Conservation (phyloP, 2,888 invertebrate species). For the Eupithecia vulgata region DNA sequence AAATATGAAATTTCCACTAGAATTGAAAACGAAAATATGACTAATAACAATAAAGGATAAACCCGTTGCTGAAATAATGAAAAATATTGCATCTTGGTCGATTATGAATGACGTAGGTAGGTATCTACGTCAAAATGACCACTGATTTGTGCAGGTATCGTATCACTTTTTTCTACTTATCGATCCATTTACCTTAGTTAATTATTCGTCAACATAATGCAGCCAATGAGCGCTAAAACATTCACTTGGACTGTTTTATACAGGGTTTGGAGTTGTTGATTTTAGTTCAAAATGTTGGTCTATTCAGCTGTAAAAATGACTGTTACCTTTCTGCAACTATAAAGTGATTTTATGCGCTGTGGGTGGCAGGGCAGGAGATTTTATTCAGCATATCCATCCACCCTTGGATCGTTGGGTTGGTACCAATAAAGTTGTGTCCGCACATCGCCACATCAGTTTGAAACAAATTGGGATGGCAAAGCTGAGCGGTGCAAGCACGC, state of each 20-base stretch:
- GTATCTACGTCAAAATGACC: too few relatives aligned
- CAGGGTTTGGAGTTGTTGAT: neutral
- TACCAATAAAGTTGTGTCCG: constrained; percentile 28
- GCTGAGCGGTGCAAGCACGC: constrained; percentile 9
- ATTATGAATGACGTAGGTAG: too few relatives aligned
- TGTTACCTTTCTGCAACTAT: neutral
- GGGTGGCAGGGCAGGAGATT: neutral
- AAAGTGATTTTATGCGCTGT: neutral
- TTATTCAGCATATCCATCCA: neutral
- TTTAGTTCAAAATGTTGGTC: neutral
- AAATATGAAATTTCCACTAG: neutral
- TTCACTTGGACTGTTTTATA: too few relatives aligned
- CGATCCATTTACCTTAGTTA: neutral
- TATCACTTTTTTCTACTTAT: too few relatives aligned
- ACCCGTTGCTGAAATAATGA: too few relatives aligned
- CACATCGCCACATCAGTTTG: constrained; percentile 37
- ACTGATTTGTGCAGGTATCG: too few relatives aligned
- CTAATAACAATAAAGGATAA: neutral
- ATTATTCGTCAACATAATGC: neutral
- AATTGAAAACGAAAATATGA: too few relatives aligned
- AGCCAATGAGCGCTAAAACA: neutral
- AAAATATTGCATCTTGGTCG: too few relatives aligned
- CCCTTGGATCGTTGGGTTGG: constrained; percentile 11
- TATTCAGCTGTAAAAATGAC: neutral
- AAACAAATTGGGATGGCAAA: constrained; percentile 36